These are phyloP conservation scores for Archaeoteleia sp. DNA, from an alignment of 2,888 invertebrate species.

Conservation along the genomic window DNA sequence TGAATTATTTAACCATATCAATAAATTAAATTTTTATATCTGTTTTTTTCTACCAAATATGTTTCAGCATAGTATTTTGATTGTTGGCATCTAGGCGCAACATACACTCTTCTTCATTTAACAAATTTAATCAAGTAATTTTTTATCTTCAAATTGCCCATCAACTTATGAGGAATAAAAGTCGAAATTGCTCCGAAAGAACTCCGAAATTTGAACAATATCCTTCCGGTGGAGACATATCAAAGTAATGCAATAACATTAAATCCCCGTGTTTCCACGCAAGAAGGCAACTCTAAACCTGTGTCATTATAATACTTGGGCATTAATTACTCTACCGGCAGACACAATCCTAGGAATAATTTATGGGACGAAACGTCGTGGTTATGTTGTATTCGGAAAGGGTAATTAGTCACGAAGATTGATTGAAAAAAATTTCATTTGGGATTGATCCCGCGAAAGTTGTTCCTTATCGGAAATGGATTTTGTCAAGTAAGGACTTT, in stretches of 20 bases:
- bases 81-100: too few species aligned
- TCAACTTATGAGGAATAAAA: constrained; percentile 60
- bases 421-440: constrained; percentile 16
- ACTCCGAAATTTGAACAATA: background rate
- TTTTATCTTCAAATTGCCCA: constrained; percentile 13
- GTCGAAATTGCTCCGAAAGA: constrained; percentile 36
- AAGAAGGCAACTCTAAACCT: constrained; percentile 3
- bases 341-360: constrained; percentile 20
- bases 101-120: too few species aligned
- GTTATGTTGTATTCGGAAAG: constrained; percentile 15
- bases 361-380: constrained; percentile 21
- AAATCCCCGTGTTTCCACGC: too few species aligned
- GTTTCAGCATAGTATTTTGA: too few species aligned
- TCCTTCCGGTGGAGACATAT: background rate
- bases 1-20: too few species aligned
- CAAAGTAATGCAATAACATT: too few species aligned
- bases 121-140: too few species aligned
- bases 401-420: constrained; percentile 19
- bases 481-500: too few species aligned
- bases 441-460: constrained; percentile 4
- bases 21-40: too few species aligned
- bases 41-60: too few species aligned
- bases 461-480: too few species aligned
- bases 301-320: constrained; percentile 16
- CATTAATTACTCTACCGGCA: constrained; percentile 18